These are phyloP conservation scores for Eristalis intricaria DNA, from an alignment of 2,888 invertebrate genomes.

Conservation along the genomic window DNA sequence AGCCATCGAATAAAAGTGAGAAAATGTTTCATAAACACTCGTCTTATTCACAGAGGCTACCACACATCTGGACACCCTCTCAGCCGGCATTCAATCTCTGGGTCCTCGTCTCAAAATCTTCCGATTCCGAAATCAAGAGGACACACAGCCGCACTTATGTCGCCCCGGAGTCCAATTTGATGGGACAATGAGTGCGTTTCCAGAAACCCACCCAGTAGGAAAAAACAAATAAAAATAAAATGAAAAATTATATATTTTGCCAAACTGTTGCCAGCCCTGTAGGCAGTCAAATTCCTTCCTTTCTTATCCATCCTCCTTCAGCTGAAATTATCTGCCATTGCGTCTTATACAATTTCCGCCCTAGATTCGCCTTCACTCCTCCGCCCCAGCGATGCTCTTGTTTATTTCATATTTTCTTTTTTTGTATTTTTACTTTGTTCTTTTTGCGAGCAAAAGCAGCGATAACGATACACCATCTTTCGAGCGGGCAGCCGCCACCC, in stretches of 20 bases:
- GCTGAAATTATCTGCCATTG: conserved; percentile 56
- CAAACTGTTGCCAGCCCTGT: not conserved
- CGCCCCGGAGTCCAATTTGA: not conserved
- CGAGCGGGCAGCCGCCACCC: conserved; percentile 2
- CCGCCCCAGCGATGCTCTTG: conserved; percentile 14
- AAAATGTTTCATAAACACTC: too few species aligned
- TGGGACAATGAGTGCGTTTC: not conserved
- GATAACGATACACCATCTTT: conserved; percentile 28
- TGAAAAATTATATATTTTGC: not conserved
- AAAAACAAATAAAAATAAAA: conserved; percentile 1
- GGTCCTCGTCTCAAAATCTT: too few species aligned
- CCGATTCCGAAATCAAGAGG: not conserved
- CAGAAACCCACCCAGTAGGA: not conserved
- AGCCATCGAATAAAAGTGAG: too few species aligned
- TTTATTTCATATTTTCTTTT: conserved; percentile 26
- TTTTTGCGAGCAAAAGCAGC: conserved; percentile 22
- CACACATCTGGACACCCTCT: too few species aligned
- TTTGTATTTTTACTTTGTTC: conserved; percentile 20
- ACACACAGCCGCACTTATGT: not conserved
- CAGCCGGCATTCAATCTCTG: too few species aligned
- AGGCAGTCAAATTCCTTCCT: not conserved
- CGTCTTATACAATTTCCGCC: conserved; percentile 58
- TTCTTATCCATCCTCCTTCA: conserved; percentile 1
- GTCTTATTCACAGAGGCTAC: too few species aligned
- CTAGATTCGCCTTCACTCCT: conserved; percentile 27